Evolutionary conservation across 2,797 vertebrate genomes (phyloP), one percentile per base, ranked within the genome.

Genomic region (Tragopan temminckii): DNA sequence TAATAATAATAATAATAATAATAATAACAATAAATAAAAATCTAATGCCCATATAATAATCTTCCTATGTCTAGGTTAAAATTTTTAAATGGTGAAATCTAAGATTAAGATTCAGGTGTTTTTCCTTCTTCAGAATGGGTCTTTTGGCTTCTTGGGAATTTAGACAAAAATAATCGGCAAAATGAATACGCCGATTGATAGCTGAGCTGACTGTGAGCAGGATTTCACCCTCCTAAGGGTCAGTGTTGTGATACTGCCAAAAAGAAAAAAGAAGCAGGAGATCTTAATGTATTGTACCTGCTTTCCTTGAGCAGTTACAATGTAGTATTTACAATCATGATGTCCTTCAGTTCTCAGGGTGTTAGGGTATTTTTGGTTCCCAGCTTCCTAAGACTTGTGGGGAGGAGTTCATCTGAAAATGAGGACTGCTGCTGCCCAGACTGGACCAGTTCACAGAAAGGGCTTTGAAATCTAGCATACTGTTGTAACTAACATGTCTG

Each of bases 251-350:
- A 57, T 53, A n/a, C 42, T 42, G 38, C 25, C 52, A 77, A 16
- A 46, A 40, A 53, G 11, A 13, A 36, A 77, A 24, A 29, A 43
- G n/a, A 62, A 87, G 18, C 11, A 10, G 38, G 53, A 16, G 33
- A 46, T 36, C 20, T 89, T 0, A 0, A 10, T 14, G 23, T 24
- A 16, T 5, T 10, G 31, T 25, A 38, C 15, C 40, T 67, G 35
- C 50, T 84, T 82, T 66, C 40, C n/a, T 11, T 48, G n/a, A 27
- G 23, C 48, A 21, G 7, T 13, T 67, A 0, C 14, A 43, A 6
- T 3, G 15, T 29, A 15, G 0, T 0, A 6, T 0, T 36, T 57
- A 1, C 13, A 33, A 4, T 29, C 42, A 24, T 18, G 46, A 75
- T 35, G 31, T 43, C 25, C 43, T 55, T 35, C 2, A 19, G 36